A percentile compares a stretch with the other conserved stretches of the same genome.
Conservation (phyloP, 2,888 invertebrate genomes). For the Galerucella nymphaeae region DNA sequence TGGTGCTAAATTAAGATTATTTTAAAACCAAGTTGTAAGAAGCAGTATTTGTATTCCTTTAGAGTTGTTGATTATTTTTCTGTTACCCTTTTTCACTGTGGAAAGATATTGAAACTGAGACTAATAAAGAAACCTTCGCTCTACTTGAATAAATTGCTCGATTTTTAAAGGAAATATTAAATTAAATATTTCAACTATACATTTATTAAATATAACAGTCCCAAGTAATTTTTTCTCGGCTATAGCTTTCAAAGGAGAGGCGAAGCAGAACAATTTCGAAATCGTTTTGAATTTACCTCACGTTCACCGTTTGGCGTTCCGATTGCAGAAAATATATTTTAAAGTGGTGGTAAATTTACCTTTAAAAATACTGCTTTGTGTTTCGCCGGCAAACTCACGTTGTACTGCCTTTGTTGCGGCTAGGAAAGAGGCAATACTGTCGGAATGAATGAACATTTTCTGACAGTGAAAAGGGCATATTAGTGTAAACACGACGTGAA, state of each 20-base stretch:
- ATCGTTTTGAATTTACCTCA: constrained; percentile 20
- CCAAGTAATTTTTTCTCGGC: background rate
- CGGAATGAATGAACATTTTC: constrained; percentile 43
- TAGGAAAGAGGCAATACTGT: constrained; percentile 37
- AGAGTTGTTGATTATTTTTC: too few relatives aligned
- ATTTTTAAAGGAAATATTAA: too few relatives aligned
- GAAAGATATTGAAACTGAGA: too few relatives aligned
- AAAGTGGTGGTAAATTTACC: constrained; percentile 57
- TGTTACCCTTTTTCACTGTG: too few relatives aligned
- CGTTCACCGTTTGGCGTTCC: constrained; percentile 43
- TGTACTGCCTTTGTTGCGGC: constrained; percentile 45
- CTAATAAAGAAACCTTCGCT: too few relatives aligned
- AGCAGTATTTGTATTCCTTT: too few relatives aligned
- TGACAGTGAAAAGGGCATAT: constrained; percentile 38
- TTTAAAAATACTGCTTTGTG: constrained; percentile 56
- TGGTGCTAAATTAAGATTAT: too few relatives aligned
- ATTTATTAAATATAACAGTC: background rate
- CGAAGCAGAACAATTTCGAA: constrained; percentile 3
- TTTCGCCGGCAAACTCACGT: constrained; percentile 38
- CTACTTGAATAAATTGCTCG: too few relatives aligned
- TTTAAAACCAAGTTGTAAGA: too few relatives aligned
- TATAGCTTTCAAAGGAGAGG: constrained; percentile 9
- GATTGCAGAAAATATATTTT: constrained; percentile 57
- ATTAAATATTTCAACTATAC: background rate
- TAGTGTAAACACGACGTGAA: constrained; percentile 41